Conservation (phyloP, 2,797 vertebrate species). For the Macroramphosus scolopax region DNA sequence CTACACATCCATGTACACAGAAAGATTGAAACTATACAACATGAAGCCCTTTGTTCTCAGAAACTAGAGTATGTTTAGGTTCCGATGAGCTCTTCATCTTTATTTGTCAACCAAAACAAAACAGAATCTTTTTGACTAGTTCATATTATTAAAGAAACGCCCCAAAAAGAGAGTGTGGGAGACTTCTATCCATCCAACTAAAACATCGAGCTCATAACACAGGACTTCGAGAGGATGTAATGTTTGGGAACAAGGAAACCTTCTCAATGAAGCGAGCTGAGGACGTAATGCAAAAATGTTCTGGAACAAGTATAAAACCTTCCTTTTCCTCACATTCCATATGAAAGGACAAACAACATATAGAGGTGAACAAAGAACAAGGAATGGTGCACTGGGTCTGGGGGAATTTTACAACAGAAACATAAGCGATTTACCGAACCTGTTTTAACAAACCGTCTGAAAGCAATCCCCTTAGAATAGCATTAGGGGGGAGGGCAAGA, state of each 20-base stretch:
- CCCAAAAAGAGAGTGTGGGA: neutral
- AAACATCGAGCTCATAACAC: neutral
- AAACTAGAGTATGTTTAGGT: neutral
- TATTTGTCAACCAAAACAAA: too few species aligned
- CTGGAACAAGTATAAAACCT: neutral
- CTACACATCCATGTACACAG: too few species aligned
- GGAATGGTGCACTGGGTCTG: neutral
- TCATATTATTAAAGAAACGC: neutral
- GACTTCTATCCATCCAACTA: too few species aligned
- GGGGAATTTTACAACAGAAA: constrained; percentile 20
- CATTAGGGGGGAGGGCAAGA: constrained; percentile 28
- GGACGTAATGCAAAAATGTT: neutral
- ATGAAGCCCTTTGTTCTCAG: neutral
- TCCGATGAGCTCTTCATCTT: too few species aligned
- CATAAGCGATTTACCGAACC: constrained; percentile 15
- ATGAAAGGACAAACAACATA: neutral
- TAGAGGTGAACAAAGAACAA: neutral
- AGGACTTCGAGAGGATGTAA: neutral
- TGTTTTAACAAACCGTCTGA: constrained; percentile 44
- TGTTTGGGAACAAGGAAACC: neutral
- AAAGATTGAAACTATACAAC: neutral
- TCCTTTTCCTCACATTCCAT: too few species aligned
- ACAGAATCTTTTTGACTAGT: neutral
- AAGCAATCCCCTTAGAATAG: constrained; percentile 52
- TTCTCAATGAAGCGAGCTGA: neutral